Evolutionary conservation across 2,888 invertebrate genomes (phyloP).

Genomic region (Agrotis exclamationis): DNA sequence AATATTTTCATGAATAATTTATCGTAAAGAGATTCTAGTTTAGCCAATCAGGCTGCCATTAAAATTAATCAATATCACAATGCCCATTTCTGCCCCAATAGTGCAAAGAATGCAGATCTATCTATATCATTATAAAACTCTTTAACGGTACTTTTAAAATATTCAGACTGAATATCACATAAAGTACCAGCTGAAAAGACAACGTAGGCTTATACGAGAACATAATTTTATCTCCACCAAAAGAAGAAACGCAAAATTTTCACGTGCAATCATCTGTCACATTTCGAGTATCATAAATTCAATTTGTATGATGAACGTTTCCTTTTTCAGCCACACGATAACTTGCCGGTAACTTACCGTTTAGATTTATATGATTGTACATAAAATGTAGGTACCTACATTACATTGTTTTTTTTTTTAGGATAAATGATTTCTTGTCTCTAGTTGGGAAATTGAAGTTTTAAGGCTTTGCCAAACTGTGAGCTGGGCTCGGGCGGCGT

Average conservation of each 20-base stretch:
- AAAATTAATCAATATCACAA: neutral
- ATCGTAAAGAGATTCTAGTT: neutral
- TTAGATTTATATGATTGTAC: constrained; percentile 34
- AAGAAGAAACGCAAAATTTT: constrained; percentile 60
- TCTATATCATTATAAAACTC: too few species aligned
- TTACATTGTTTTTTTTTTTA: constrained; percentile 23
- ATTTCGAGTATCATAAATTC: constrained; percentile 68
- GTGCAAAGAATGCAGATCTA: too few species aligned
- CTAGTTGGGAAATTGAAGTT: neutral
- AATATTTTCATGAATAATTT: too few species aligned
- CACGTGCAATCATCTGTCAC: constrained; percentile 59
- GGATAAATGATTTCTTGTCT: constrained; percentile 7
- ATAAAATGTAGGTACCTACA: constrained; percentile 41
- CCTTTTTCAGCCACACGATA: constrained; percentile 57
- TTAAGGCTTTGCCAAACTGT: too few species aligned
- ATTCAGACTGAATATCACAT: too few species aligned
- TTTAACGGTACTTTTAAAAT: too few species aligned
- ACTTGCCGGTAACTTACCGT: constrained; percentile 58
- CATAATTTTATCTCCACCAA: constrained; percentile 20
- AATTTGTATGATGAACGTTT: constrained; percentile 64
- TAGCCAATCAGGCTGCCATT: neutral
- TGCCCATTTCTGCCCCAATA: neutral
- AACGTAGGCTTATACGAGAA: too few species aligned
- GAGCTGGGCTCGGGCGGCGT: too few species aligned
- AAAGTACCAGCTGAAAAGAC: too few species aligned